Percentiles rank a stretch among this genome's conserved stretches.
Evolutionary conservation across 2,797 vertebrate species (phyloP).

Genomic region (Hydrocynus forskahlii): DNA sequence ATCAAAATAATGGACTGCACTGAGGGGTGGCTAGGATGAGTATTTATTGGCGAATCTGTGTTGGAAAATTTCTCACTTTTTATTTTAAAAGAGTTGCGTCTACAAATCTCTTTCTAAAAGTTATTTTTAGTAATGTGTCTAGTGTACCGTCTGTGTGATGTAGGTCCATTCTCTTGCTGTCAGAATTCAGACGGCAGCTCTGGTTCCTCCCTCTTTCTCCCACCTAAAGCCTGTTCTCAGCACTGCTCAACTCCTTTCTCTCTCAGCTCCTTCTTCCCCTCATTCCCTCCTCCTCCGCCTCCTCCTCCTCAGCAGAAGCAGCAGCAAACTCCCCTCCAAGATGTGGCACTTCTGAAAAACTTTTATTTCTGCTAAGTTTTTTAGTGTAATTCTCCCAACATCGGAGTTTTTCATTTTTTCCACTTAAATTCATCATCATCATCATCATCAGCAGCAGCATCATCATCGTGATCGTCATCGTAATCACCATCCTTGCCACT

Average conservation of each 20-base stretch:
- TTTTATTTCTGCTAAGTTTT: neutral
- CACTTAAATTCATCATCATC: slow-evolving; percentile 37
- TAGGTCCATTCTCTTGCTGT: slow-evolving; percentile 20
- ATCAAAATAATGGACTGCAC: no score
- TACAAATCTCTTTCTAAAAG: no score
- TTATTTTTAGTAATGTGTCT: neutral
- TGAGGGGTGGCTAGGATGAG: no score
- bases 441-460: slow-evolving; percentile 17
- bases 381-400: neutral
- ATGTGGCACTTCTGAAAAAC: neutral
- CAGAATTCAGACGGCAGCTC: neutral
- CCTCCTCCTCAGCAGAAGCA: slow-evolving; percentile 16
- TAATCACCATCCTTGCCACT: neutral
- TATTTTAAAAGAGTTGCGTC: no score
- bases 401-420: slow-evolving; percentile 1
- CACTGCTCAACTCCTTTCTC: neutral
- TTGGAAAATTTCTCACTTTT: no score
- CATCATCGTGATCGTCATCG: neutral
- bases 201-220: slow-evolving; percentile 40
- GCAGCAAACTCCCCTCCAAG: neutral
- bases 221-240: slow-evolving; percentile 11
- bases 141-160: neutral
- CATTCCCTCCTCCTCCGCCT: slow-evolving; percentile 36
- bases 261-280: neutral
- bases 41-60: no score